Base-by-base conservation (phyloP, 2,113 vertebrate species). In the Pampusana beccarii region DNA sequence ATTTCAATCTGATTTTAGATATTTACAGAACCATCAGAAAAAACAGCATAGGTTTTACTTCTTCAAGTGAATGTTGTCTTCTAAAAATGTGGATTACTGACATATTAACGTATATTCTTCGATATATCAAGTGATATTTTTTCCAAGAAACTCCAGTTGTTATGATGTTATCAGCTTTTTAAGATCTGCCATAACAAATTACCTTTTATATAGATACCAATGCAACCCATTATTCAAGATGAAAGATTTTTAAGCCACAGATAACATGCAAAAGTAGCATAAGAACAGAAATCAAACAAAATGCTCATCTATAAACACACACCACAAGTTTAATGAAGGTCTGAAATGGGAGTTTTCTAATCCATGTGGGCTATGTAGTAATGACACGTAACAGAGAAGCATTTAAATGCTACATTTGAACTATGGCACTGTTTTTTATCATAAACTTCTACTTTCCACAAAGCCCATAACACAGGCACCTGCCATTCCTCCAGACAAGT, bases 291-390 rank as follows among this genome's bases (percentile, higher is more conserved):
- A 28, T 53, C 66, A 53, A 38, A 48, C 48, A 26, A 61, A 67
- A 75, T 14, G 13, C 62, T 57, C 0, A 0, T n/a, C 9, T 56
- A 66, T 36, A 56, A 95, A 64, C 15, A 44, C 31, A 12, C 24
- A 10, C 70, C 71, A 67, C 0, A 2, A 51, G 71, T 80, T 72
- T 17, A 57, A 40, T 11, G 10, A 64, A 74, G 36, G 36, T n/a
- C 65, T 66, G 84, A 18, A 31, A 10, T 2, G 48, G 11, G 38
- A 34, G 33, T 25, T 83, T 91, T 36, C 57, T 26, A 53, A 19
- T 3, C 38, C 11, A 9, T 0, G 18, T 9, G 36, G 57, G 24
- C n/a, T 36, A 0, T 0, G 2, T 4, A 28, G 65, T 10, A 13
- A 14, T 28, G 74, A 42, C 40, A 40, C 2, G 3, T 15, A 8